These are phyloP conservation scores for Hemitrygon akajei DNA, from an alignment of 2,797 vertebrate genomes.

Conservation along the genomic window DNA sequence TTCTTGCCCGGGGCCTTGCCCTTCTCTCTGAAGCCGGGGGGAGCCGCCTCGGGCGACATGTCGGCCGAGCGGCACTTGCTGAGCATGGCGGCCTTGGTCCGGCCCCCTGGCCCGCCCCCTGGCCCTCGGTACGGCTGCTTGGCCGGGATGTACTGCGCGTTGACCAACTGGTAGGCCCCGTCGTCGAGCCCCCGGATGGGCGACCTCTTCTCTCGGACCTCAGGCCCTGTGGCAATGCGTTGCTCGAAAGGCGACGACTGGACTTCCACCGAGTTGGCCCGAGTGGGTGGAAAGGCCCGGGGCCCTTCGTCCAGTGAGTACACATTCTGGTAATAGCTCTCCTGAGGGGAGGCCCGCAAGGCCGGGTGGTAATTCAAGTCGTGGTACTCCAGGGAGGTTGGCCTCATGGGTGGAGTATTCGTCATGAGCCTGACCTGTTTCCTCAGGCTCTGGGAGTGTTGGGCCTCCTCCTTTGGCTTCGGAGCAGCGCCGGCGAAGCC, in stretches of 20 bases:
- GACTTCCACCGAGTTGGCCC: constrained; percentile 50
- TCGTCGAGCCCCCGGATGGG: constrained; percentile 45
- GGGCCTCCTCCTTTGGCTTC: constrained; percentile 45
- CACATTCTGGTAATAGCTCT: constrained; percentile 28
- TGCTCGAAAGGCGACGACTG: constrained; percentile 38
- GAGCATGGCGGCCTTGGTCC: constrained; percentile 42
- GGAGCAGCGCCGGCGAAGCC: constrained; percentile 50
- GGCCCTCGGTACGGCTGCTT: constrained; percentile 46
- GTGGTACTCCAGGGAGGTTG: constrained; percentile 37
- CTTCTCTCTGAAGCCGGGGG: constrained; percentile 39
- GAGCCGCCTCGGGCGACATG: constrained; percentile 55
- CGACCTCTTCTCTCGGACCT: constrained; percentile 44
- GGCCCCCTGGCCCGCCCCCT: constrained; percentile 44
- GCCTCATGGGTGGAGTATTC: constrained; percentile 29
- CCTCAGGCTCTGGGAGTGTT: constrained; percentile 46
- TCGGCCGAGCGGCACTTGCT: constrained; percentile 52
- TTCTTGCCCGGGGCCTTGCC: constrained; percentile 58
- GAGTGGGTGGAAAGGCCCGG: constrained; percentile 50
- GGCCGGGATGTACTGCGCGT: constrained; percentile 71
- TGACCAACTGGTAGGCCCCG: constrained; percentile 63
- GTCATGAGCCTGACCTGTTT: constrained; percentile 41
- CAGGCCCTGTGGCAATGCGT: neutral
- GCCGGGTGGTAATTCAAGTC: constrained; percentile 50
- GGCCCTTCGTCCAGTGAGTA: constrained; percentile 45
- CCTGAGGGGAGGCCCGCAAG: neutral